phyloP scores from a whole-genome alignment of 2,888 invertebrate species.

The Parascotia fuliginaria region DNA sequence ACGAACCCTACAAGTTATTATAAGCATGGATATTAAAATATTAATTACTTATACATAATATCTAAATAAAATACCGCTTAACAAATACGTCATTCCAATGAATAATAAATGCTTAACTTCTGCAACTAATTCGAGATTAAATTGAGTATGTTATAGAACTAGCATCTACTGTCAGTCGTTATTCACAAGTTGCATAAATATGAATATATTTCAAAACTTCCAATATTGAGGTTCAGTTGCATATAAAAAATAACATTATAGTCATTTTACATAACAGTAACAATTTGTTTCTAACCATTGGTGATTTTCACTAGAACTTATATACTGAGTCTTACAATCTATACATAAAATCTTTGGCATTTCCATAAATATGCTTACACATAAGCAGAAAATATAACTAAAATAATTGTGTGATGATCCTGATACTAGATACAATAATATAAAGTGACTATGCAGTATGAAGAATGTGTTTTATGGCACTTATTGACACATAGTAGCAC shows the following conservation, averaged over 20 bases:
- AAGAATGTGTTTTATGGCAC: slow-evolving; percentile 46
- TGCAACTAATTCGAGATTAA: slow-evolving; percentile 59
- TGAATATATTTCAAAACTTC: slow-evolving; percentile 71
- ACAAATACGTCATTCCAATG: slow-evolving; percentile 38
- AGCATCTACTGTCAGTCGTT: slow-evolving; percentile 77
- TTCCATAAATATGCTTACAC: slow-evolving; percentile 66
- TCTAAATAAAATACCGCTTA: slow-evolving; percentile 45
- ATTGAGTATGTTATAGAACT: slow-evolving; percentile 57
- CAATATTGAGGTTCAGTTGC: slow-evolving; percentile 72
- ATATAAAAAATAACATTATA: slow-evolving; percentile 78
- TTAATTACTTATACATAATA: slow-evolving; percentile 18
- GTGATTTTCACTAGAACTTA: slow-evolving; percentile 55
- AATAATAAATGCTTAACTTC: slow-evolving; percentile 58
- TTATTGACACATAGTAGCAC: slow-evolving; percentile 24
- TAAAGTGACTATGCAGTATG: slow-evolving; percentile 34
- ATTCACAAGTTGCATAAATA: slow-evolving; percentile 72
- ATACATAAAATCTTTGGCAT: slow-evolving; percentile 82
- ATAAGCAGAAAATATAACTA: slow-evolving; percentile 64
- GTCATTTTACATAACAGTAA: slow-evolving; percentile 74
- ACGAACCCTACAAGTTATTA: slow-evolving; percentile 38
- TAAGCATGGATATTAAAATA: slow-evolving; percentile 39
- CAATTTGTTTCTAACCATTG: slow-evolving; percentile 81
- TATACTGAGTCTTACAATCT: slow-evolving; percentile 74
- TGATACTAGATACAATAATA: slow-evolving; percentile 24
- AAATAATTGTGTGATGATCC: slow-evolving; percentile 67